Percentiles rank a stretch among this genome's conserved stretches.
These are phyloP conservation scores for Cantharis rustica DNA, from an alignment of 2,888 invertebrate genomes.

Conservation along the genomic window DNA sequence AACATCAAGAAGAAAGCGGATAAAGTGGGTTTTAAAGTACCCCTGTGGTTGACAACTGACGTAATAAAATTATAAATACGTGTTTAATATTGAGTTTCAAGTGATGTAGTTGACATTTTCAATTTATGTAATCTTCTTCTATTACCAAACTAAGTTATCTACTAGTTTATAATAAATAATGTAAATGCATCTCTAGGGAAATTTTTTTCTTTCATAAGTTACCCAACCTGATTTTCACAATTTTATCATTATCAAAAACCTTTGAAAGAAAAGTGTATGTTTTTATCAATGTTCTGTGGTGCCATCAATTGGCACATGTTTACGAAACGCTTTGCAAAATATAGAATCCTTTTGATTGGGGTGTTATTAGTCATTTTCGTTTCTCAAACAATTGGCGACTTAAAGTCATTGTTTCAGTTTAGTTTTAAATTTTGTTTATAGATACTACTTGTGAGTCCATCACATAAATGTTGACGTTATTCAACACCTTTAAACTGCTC, in stretches of 20 bases:
- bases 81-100: constrained; percentile 39
- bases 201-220: neutral
- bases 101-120: constrained; percentile 11
- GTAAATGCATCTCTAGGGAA: neutral
- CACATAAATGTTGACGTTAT: constrained; percentile 47
- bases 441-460: constrained; percentile 37
- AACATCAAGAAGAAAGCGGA: constrained; percentile 41
- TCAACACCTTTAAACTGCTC: constrained; percentile 53
- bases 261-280: neutral
- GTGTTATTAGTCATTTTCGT: neutral
- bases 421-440: constrained; percentile 14
- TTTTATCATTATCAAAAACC: neutral
- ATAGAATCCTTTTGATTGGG: neutral
- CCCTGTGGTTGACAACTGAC: constrained; percentile 43
- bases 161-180: constrained; percentile 1
- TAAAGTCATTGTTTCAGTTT: neutral
- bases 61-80: constrained; percentile 43
- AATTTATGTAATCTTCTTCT: constrained; percentile 19
- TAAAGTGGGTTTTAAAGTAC: constrained; percentile 48
- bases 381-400: neutral
- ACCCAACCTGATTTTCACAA: neutral
- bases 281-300: neutral
- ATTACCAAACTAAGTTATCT: constrained; percentile 5
- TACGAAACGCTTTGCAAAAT: neutral
- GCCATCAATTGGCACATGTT: neutral